These are phyloP conservation scores for Pollenia amentaria DNA, from an alignment of 2,888 invertebrate species.

Conservation along the genomic window DNA sequence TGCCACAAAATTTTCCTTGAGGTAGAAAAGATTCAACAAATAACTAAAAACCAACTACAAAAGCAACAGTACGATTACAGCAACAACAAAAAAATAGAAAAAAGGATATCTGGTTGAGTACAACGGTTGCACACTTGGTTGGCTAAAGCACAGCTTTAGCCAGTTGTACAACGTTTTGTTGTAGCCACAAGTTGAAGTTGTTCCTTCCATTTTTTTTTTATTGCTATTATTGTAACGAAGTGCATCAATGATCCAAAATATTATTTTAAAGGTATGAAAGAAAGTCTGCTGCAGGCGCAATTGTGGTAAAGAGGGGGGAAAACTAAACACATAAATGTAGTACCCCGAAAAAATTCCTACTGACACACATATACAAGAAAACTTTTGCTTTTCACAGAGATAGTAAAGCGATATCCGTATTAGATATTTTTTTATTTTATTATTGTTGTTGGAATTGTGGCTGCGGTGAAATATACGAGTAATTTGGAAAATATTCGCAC, in stretches of 20 bases:
- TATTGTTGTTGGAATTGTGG: conserved; percentile 25
- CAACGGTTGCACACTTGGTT: conserved; percentile 52
- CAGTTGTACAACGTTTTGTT: not conserved
- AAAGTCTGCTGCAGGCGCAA: conserved; percentile 3
- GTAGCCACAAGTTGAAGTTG: conserved; percentile 31
- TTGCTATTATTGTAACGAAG: conserved; percentile 33
- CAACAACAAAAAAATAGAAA: conserved; percentile 22
- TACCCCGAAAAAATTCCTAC: not conserved
- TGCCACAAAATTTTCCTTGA: conserved; percentile 49
- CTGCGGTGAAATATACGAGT: conserved; percentile 30
- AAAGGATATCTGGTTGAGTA: conserved; percentile 53
- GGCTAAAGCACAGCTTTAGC: conserved; percentile 27
- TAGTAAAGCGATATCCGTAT: conserved; percentile 9
- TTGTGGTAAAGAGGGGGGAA: not conserved
- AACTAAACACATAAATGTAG: not conserved
- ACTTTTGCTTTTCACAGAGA: conserved; percentile 35
- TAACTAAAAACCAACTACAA: conserved; percentile 10
- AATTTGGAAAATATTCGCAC: not conserved
- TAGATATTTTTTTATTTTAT: conserved; percentile 1
- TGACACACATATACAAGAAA: conserved; percentile 6
- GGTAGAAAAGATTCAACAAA: conserved; percentile 48
- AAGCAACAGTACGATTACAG: not conserved
- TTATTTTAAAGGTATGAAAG: conserved; percentile 41
- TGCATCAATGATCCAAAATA: conserved; percentile 58
- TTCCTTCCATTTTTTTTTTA: not conserved